These are phyloP conservation scores for Mus spretus DNA, from an alignment of 2,797 vertebrate species.

Conservation along the genomic window DNA sequence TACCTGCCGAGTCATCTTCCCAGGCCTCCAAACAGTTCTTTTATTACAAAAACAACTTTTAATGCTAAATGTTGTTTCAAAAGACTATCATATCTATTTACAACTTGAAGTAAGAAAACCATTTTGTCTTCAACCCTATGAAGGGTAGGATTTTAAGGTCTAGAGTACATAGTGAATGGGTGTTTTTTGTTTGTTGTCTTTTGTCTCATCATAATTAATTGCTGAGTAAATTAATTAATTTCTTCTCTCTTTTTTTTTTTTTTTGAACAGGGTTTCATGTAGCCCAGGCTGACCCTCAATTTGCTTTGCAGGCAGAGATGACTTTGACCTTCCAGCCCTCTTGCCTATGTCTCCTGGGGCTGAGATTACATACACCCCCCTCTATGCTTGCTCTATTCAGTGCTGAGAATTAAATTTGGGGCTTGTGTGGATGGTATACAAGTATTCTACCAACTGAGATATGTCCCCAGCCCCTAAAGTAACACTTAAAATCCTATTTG, in stretches of 20 bases:
- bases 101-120: neutral
- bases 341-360: neutral
- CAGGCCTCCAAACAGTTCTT: neutral
- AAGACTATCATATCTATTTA: constrained; percentile 18
- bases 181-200: neutral
- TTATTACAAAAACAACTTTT: constrained; percentile 6
- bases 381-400: neutral
- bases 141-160: neutral
- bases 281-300: neutral
- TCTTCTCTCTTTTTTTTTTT: neutral
- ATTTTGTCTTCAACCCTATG: neutral
- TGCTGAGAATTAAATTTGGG: neutral
- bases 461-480: neutral
- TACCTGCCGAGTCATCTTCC: neutral
- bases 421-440: neutral
- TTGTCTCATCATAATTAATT: constrained; percentile 50
- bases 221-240: constrained; percentile 38
- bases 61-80: neutral
- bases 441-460: neutral
- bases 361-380: neutral
- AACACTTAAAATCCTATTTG: constrained; percentile 48
- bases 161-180: neutral
- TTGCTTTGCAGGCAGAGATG: neutral
- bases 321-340: neutral
- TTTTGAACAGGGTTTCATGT: neutral